phyloP scores from a whole-genome alignment of 1,140 invertebrate species.

The Aphis gossypii region DNA sequence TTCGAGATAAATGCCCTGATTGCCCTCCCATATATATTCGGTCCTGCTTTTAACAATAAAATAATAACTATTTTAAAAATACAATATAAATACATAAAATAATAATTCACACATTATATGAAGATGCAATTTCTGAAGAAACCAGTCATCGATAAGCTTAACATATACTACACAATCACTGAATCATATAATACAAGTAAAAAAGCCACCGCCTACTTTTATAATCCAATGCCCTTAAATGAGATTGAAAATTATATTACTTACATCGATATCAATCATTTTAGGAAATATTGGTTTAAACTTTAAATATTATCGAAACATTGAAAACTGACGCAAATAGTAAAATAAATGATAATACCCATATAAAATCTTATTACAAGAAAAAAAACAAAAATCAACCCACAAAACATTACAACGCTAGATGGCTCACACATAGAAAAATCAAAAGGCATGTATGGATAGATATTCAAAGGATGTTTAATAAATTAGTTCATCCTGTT shows the following conservation, averaged over 20 bases:
- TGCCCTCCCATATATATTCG: no score
- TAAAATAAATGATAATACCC: background rate
- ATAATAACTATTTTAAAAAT: no score
- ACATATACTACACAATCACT: background rate
- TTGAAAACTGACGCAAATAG: background rate
- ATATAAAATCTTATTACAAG: background rate
- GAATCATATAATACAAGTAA: background rate
- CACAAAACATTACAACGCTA: background rate
- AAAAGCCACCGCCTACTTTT: background rate
- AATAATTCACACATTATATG: background rate
- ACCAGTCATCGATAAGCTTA: background rate
- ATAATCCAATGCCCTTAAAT: background rate
- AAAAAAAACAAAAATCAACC: background rate
- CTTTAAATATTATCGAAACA: background rate
- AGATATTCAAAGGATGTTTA: slow-evolving; percentile 12
- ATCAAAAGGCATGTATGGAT: background rate
- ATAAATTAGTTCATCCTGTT: slow-evolving; percentile 36
- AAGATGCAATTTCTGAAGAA: background rate
- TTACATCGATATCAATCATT: background rate
- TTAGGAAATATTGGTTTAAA: background rate
- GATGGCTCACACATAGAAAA: background rate
- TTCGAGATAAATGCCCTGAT: no score
- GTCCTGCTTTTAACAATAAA: no score
- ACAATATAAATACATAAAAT: background rate
- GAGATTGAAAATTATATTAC: background rate